phyloP scores from a whole-genome alignment of 2,888 invertebrate species.

The Pedicia rivosa region DNA sequence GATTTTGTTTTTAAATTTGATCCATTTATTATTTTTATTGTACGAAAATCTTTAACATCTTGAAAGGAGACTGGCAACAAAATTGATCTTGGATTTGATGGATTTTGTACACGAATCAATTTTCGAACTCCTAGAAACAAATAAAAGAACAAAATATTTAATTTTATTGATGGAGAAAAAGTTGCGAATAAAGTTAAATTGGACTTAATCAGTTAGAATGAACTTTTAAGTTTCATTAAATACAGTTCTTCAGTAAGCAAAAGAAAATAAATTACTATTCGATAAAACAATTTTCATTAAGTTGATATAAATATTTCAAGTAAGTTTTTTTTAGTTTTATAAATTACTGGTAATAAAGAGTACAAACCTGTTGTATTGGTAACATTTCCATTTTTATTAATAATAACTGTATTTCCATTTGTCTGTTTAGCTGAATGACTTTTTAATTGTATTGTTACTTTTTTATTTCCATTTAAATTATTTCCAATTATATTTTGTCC shows the following conservation, averaged over 20 bases:
- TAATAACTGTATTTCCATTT: background rate
- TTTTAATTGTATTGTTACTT: conserved; percentile 15
- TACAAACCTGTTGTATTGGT: too few species aligned
- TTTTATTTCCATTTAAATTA: conserved; percentile 1
- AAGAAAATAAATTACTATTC: too few species aligned
- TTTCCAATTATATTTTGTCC: background rate
- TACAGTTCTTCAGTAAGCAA: too few species aligned
- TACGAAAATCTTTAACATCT: conserved; percentile 52
- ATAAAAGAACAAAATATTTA: background rate
- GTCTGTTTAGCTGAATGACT: background rate
- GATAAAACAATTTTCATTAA: too few species aligned
- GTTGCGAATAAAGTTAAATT: background rate
- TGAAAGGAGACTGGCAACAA: conserved; percentile 52
- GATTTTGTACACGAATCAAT: conserved; percentile 16
- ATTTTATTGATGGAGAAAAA: background rate
- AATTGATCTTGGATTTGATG: conserved; percentile 41
- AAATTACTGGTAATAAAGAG: too few species aligned
- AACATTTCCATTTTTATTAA: conserved; percentile 4
- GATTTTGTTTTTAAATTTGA: conserved; percentile 37
- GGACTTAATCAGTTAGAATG: too few species aligned
- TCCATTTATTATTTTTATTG: conserved; percentile 56
- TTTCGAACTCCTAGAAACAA: conserved; percentile 10
- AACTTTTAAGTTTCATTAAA: too few species aligned
- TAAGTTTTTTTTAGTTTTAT: too few species aligned
- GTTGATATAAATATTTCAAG: too few species aligned